Evolutionary conservation across 2,113 vertebrate genomes (phyloP), one percentile per base, ranked within the genome.

Genomic region (Promerops cafer): DNA sequence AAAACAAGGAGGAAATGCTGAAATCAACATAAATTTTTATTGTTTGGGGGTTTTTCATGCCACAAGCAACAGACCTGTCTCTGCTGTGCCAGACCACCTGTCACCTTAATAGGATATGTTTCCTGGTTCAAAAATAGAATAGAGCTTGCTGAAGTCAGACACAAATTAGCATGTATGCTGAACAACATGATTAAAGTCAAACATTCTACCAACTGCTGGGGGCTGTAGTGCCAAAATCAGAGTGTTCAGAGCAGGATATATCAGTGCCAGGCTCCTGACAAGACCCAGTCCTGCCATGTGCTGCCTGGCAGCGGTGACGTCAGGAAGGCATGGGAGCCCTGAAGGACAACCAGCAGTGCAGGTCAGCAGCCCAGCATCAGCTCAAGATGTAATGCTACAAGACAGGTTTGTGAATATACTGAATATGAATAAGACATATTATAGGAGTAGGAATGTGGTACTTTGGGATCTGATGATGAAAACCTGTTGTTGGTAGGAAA

Each of bases 61-160:
- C 22, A 50, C 31, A 54, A 44, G 57, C 47, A 86, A 39, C 33
- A 83, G 75, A 57, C 17, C 47, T 71, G 44, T 42, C 28, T 86
- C 37, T 85, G 30, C 64, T 65, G 40, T 69, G 65, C 76, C 72
- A 96, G 79, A 49, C 60, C 85, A 92, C 90, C 91, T 91, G 74
- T 57, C 81, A 92, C 88, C 26, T 88, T 56, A 78, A 65, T 66
- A 72, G 63, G 50, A 49, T 39, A 24, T 47, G 53, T 72, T 81
- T 93, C 59, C 60, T 68, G 35, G n/a, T 74, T 90, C 52, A 90
- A 80, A 90, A 93, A 94, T 81, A 94, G 47, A 71, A 68, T 3
- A 26, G 42, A 80, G 12, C 18, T 28, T 78, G 44, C 26, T 18
- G 40, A 75, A 91, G 56, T 72, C 47, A 88, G 54, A 59, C 39